phyloP scores from a whole-genome alignment of 2,888 invertebrate species.

The Drosophila picticornis region DNA sequence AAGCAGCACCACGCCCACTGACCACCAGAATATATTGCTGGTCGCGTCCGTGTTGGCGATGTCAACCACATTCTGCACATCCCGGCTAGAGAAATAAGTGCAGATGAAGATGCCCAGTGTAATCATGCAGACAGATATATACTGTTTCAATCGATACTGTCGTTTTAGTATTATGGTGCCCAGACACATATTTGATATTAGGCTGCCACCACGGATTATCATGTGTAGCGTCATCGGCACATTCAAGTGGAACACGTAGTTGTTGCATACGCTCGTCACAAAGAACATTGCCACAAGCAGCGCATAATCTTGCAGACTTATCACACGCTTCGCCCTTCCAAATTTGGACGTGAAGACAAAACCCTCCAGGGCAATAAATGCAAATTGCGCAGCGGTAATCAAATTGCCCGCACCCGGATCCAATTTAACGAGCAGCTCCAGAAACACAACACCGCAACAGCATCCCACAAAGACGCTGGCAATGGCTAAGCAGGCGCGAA shows the following conservation, averaged over 20 bases:
- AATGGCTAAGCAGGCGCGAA: constrained; percentile 89
- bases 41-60: not conserved
- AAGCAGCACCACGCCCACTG: constrained; percentile 91
- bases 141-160: constrained; percentile 91
- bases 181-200: constrained; percentile 98
- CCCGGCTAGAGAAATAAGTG: constrained; percentile 86
- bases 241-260: constrained; percentile 97
- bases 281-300: constrained; percentile 96
- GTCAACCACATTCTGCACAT: constrained; percentile 12
- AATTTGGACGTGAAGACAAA: constrained; percentile 93
- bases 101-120: constrained; percentile 95
- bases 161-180: constrained; percentile 94
- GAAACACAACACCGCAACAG: constrained; percentile 93
- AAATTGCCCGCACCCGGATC: constrained; percentile 97
- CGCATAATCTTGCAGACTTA: constrained; percentile 92
- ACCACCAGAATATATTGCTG: constrained; percentile 85
- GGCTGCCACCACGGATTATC: constrained; percentile 97
- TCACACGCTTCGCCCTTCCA: constrained; percentile 90
- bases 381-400: constrained; percentile 97
- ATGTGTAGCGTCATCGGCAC: constrained; percentile 99
- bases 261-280: constrained; percentile 95
- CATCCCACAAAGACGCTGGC: constrained; percentile 93
- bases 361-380: constrained; percentile 95
- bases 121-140: constrained; percentile 96
- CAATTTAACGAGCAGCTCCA: constrained; percentile 93